A percentile compares a stretch with the other conserved stretches of the same genome.
phyloP scores from a whole-genome alignment of 2,888 invertebrate species.

The Orthosia gracilis region DNA sequence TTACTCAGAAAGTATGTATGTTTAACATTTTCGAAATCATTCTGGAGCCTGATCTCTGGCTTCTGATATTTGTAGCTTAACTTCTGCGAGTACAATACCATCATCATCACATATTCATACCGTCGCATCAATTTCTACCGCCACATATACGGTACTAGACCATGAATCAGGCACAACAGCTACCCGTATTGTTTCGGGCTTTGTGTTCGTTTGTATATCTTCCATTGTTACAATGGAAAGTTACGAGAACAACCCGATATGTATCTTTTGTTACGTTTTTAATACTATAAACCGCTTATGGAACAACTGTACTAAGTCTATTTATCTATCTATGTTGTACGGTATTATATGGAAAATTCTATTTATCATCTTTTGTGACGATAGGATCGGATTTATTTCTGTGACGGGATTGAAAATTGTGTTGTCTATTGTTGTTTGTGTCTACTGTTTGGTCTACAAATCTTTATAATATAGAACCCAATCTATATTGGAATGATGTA shows the following conservation, averaged over 20 bases:
- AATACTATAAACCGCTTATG: constrained; percentile 74
- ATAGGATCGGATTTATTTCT: constrained; percentile 38
- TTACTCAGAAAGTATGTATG: not conserved
- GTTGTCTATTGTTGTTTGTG: constrained; percentile 47
- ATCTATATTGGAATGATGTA: constrained; percentile 25
- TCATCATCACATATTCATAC: constrained; percentile 14
- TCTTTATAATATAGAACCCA: too few relatives aligned
- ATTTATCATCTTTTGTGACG: constrained; percentile 39
- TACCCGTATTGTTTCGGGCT: constrained; percentile 48
- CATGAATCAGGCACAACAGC: constrained; percentile 48
- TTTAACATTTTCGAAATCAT: not conserved
- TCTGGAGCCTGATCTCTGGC: not conserved
- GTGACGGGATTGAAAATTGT: constrained; percentile 43
- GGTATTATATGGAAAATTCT: constrained; percentile 43
- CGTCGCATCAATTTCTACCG: constrained; percentile 10
- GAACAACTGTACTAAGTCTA: constrained; percentile 20
- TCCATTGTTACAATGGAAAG: constrained; percentile 70
- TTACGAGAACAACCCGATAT: constrained; percentile 60
- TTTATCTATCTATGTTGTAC: not conserved
- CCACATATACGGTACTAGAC: constrained; percentile 8
- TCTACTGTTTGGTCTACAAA: constrained; percentile 6
- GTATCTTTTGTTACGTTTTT: constrained; percentile 69
- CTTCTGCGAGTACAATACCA: not conserved
- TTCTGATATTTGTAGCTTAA: not conserved
- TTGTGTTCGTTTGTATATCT: constrained; percentile 62